phyloP scores from a whole-genome alignment of 2,888 invertebrate genomes.

The Apantesis nais region DNA sequence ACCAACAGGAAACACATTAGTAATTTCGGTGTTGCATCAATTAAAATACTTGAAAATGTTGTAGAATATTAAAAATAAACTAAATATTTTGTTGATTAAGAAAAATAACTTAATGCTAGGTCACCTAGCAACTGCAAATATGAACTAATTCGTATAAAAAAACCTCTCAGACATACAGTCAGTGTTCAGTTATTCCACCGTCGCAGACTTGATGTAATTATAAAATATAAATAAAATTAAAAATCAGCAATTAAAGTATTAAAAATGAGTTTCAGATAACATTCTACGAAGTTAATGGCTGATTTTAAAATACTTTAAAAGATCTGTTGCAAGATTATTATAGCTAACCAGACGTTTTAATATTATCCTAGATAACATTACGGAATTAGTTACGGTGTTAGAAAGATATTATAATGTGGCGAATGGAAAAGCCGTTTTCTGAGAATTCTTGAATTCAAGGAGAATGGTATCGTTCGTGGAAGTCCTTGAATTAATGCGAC shows the following conservation, averaged over 20 bases:
- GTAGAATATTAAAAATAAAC: slow-evolving; percentile 19
- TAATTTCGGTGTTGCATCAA: neutral
- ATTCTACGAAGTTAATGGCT: slow-evolving; percentile 2
- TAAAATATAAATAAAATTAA: neutral
- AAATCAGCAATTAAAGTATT: slow-evolving; percentile 1
- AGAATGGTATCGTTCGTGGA: slow-evolving; percentile 9
- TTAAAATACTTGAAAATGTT: slow-evolving; percentile 10
- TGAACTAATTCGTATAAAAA: slow-evolving; percentile 23
- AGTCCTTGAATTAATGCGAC: slow-evolving; percentile 16
- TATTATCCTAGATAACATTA: neutral
- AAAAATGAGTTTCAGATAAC: neutral
- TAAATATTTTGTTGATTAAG: slow-evolving; percentile 37
- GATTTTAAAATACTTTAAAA: neutral
- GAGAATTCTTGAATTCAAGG: slow-evolving; percentile 14
- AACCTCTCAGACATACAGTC: slow-evolving; percentile 14
- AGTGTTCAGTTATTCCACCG: slow-evolving; percentile 20
- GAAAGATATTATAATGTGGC: neutral
- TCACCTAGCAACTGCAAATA: slow-evolving; percentile 26
- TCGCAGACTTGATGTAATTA: slow-evolving; percentile 4
- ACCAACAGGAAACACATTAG: neutral
- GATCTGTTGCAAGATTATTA: neutral
- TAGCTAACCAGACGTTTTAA: neutral
- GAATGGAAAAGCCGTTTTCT: slow-evolving; percentile 1
- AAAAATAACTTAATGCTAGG: slow-evolving; percentile 47
- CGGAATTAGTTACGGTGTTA: neutral